Evolutionary conservation across 2,113 vertebrate species (phyloP), one percentile per base, ranked within the genome.

Genomic region (Platysternon megacephalum): DNA sequence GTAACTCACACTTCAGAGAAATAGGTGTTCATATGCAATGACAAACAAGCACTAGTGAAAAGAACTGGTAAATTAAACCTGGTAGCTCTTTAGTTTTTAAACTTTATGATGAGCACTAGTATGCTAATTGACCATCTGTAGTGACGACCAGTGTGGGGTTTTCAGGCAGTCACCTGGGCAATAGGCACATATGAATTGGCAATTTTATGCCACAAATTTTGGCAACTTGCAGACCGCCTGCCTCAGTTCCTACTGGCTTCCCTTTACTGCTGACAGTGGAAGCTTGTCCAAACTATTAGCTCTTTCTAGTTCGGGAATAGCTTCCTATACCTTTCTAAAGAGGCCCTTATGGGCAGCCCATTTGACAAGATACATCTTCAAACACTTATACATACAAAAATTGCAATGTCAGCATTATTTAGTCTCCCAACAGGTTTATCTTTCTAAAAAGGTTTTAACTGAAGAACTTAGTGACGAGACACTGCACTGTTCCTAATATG

Each of bases 41-140:
- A 28, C 8, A 1, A 53, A 39, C 24, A 86, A 13, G 28, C 29
- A 39, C 32, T 58, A 29, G 4, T 46, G n/a, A 48, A 89, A 79
- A 46, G 9, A 80, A 28, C 28, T 11, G 26, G 35, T 46, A 8
- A 26, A 22, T 10, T 79, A 14, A 58, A 51, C 51, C 4, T 1
- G 0, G 16, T 2, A 51, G 11, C 19, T 46, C 48, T 3, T 42
- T 16, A 28, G 28, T 88, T 91, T 82, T 78, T 22, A 90, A 79
- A 55, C 42, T 72, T 0, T 52, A 8, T 3, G 0, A n/a, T 48
- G 13, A 58, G 32, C 76, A 49, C 4, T 65, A 22, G 10, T 0
- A 1, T n/a, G 11, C 83, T 51, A 56, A 14, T 24, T 68, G 1
- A 48, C 19, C 28, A 55, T 8, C 78, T 2, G n/a, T 8, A 86